Evolutionary conservation across 1,140 invertebrate species (phyloP), one percentile per base, ranked within the genome.

Genomic region (Diorhabda carinulata): DNA sequence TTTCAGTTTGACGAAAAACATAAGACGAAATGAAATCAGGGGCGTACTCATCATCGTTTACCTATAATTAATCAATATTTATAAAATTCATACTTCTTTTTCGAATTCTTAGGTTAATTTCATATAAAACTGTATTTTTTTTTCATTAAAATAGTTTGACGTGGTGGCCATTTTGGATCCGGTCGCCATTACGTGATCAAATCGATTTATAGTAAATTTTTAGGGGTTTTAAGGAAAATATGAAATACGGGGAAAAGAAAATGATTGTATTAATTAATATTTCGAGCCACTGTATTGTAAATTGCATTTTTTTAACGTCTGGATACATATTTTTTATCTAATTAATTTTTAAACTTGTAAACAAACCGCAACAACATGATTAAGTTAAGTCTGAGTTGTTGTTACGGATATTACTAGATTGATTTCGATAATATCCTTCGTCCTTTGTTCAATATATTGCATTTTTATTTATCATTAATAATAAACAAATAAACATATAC

Each of bases 1-100:
- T 52, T 52, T 52, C 43, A 6, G 41, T 42, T 67, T 61, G 44
- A 67, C 66, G 57, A 61, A 67, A 67, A 67, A 67, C 66, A 67
- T 43, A 9, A 45, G 58, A 58, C 60, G 47, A 61, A 25, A 60
- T 5, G 43, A 9, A 42, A 7, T 10, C 61, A 62, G 42, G 7
- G 61, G 61, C 10, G 61, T 59, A 25, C 52, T 25, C 25, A 25
- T 25, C 25, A 25, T 25, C 25, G 25, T 25, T 25, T 25, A 25
- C 25, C 25, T 25, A 25, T 25, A 25, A 25, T 25, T 25, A 25
- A 25, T 25, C 25, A 25, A 25, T 25, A 25, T 25, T 25, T 25
- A 1, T 25, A 25, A 25, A 25, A 25, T 25, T 25, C 25, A 25
- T 25, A 25, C 25, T 25, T 25, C 25, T 25, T 25, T 25, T 25